phyloP scores from a whole-genome alignment of 1,140 invertebrate species.

The Hyles euphorbiae region DNA sequence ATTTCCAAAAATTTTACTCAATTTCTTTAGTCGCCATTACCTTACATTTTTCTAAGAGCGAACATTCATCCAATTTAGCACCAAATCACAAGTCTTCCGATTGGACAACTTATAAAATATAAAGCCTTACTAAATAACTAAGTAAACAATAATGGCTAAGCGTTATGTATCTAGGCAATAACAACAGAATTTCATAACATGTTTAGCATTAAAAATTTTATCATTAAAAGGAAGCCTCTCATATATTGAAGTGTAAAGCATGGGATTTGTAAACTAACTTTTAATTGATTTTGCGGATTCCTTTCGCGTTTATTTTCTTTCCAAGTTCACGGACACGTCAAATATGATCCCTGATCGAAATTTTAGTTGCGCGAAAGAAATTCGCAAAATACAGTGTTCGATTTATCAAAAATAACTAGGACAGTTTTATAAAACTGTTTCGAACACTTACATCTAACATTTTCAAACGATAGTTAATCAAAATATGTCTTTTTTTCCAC shows the following conservation, averaged over 20 bases:
- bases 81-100: conserved; percentile 73
- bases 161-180: conserved; percentile 70
- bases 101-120: conserved; percentile 62
- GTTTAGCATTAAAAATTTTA: conserved; percentile 46
- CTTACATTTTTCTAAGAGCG: conserved; percentile 45
- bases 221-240: conserved; percentile 67
- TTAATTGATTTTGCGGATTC: too few relatives aligned
- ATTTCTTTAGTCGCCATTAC: conserved; percentile 28
- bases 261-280: conserved; percentile 5
- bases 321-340: too few relatives aligned
- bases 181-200: conserved; percentile 71
- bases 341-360: too few relatives aligned
- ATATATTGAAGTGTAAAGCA: conserved; percentile 47
- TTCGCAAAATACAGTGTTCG: too few relatives aligned
- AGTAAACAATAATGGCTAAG: conserved; percentile 71
- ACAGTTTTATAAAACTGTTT: conserved; percentile 42
- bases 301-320: too few relatives aligned
- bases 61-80: conserved; percentile 70
- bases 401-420: conserved; percentile 17
- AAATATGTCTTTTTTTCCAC: conserved; percentile 69
- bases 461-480: conserved; percentile 36
- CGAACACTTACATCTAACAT: conserved; percentile 50
- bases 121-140: conserved; percentile 70
- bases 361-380: too few relatives aligned
- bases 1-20: conserved; percentile 36